These are phyloP conservation scores for Corythoichthys intestinalis DNA, from an alignment of 2,113 vertebrate species.

Conservation along the genomic window DNA sequence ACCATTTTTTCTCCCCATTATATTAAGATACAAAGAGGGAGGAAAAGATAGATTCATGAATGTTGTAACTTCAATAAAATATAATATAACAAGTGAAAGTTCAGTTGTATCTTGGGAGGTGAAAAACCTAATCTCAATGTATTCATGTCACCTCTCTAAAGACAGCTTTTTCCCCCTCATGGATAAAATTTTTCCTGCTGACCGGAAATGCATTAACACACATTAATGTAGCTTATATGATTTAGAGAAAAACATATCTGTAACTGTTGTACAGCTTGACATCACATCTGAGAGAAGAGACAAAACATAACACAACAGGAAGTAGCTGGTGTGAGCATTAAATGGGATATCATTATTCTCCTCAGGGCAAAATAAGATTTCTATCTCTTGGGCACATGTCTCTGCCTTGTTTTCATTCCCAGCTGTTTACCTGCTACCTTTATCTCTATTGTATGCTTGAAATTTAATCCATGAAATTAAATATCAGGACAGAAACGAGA, in stretches of 20 bases:
- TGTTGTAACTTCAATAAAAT: no score
- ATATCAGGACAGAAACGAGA: conserved; percentile 23
- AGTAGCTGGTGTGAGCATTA: conserved; percentile 26
- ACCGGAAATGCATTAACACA: not conserved
- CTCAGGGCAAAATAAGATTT: conserved; percentile 32
- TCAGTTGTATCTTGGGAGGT: no score
- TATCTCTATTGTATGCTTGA: conserved; percentile 4
- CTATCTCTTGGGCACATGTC: conserved; percentile 14
- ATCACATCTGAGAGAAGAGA: conserved; percentile 9
- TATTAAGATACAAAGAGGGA: no score
- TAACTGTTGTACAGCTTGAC: not conserved
- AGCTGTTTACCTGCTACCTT: conserved; percentile 32
- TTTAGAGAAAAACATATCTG: not conserved
- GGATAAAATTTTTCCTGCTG: conserved; percentile 1
- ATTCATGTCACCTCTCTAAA: conserved; percentile 34
- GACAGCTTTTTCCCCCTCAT: conserved; percentile 4
- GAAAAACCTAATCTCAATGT: no score
- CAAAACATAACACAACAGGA: conserved; percentile 15
- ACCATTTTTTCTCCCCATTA: no score
- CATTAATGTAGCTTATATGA: not conserved
- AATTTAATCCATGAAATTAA: conserved; percentile 30
- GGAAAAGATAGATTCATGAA: no score
- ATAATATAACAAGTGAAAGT: no score
- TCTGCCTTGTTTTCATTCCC: conserved; percentile 26
- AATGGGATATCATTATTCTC: conserved; percentile 42